phyloP scores from a whole-genome alignment of 2,888 invertebrate genomes.

The Dolomedes plantarius region DNA sequence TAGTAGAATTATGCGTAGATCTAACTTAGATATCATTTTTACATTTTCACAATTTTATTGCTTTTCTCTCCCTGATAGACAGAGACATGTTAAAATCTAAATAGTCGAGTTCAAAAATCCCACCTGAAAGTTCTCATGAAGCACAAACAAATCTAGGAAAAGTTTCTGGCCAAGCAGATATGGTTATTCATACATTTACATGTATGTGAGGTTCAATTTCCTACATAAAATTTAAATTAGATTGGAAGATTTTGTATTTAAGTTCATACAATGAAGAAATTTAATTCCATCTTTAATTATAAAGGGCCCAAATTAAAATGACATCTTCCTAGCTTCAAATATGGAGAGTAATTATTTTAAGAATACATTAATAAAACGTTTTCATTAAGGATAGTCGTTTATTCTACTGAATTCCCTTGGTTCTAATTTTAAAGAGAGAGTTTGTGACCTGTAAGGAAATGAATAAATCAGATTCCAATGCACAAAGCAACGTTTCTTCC shows the following conservation, averaged over 20 bases:
- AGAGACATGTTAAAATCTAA: too few relatives aligned
- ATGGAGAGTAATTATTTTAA: not conserved
- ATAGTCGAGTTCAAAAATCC: too few relatives aligned
- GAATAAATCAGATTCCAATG: not conserved
- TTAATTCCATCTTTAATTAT: not conserved
- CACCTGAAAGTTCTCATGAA: too few relatives aligned
- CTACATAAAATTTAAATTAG: not conserved
- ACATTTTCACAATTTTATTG: too few relatives aligned
- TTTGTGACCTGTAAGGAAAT: not conserved
- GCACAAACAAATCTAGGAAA: too few relatives aligned
- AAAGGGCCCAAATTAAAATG: not conserved
- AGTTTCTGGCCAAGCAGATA: too few relatives aligned
- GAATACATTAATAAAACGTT: slow-evolving; percentile 4
- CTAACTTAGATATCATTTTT: too few relatives aligned
- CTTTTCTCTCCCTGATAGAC: too few relatives aligned
- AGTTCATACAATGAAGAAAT: not conserved
- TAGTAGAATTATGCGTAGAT: too few relatives aligned
- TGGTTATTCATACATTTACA: too few relatives aligned
- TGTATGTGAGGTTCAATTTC: too few relatives aligned
- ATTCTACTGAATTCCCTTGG: not conserved
- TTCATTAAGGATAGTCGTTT: not conserved
- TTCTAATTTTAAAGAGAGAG: not conserved
- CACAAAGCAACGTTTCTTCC: too few relatives aligned
- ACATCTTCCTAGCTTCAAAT: not conserved
- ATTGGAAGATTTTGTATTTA: not conserved